phyloP scores from a whole-genome alignment of 2,797 vertebrate species.

The Gymnodraco acuticeps region DNA sequence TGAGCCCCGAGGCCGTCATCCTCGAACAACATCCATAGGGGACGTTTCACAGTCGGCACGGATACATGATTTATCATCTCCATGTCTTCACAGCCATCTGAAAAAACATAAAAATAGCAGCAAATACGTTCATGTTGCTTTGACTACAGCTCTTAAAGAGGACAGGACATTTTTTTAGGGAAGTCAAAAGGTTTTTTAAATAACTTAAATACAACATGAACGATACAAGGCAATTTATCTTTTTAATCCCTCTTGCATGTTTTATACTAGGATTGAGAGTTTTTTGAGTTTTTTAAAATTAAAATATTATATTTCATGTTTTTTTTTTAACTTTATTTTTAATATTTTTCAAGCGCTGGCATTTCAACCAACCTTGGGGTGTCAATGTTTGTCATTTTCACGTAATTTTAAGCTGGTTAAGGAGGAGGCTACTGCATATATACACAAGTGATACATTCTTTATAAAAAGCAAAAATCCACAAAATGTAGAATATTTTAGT shows the following conservation, averaged over 20 bases:
- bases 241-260: not conserved
- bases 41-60: conserved; percentile 31
- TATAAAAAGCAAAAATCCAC: not conserved
- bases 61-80: conserved; percentile 40
- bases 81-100: conserved; percentile 12
- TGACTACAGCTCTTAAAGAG: conserved; percentile 1
- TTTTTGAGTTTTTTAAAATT: not conserved
- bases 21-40: conserved; percentile 32
- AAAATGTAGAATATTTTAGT: not conserved
- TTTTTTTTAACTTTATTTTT: not conserved
- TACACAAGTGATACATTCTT: not conserved
- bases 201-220: not conserved
- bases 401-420: not conserved
- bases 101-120: conserved; percentile 38
- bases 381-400: conserved; percentile 2
- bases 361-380: not conserved
- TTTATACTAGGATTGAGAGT: not conserved
- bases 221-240: not conserved
- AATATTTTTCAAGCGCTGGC: not conserved
- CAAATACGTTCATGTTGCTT: not conserved
- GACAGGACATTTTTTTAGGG: not conserved
- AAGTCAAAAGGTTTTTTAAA: not conserved
- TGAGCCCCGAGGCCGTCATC: conserved; percentile 32
- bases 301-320: not conserved
- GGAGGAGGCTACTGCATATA: not conserved